Evolutionary conservation across 2,888 invertebrate species (phyloP).

Genomic region (Caenorhabditis sp.): DNA sequence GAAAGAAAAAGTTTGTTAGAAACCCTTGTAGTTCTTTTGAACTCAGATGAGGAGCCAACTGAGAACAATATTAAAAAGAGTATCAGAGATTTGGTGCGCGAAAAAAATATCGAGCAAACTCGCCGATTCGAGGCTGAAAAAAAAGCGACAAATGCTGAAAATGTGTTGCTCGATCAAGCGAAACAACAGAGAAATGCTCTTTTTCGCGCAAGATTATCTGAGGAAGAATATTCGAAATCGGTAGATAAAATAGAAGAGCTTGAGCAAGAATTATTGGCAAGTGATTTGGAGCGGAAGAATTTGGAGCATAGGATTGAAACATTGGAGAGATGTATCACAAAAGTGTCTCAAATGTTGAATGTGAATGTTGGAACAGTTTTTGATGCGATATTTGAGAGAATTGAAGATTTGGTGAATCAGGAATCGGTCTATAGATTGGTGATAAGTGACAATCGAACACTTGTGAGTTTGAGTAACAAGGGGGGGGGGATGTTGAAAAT

Average conservation of each 20-base stretch:
- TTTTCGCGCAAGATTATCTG: conserved; percentile 47
- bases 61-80: conserved; percentile 39
- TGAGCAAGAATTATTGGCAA: conserved; percentile 34
- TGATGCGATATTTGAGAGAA: conserved; percentile 29
- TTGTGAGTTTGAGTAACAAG: conserved; percentile 14
- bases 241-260: conserved; percentile 39
- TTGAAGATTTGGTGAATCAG: conserved; percentile 35
- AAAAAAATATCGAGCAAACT: conserved; percentile 34
- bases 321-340: conserved; percentile 24
- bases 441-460: conserved; percentile 28
- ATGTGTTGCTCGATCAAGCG: conserved; percentile 40
- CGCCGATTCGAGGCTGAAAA: conserved; percentile 36
- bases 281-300: conserved; percentile 37
- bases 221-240: conserved; percentile 35
- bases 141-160: conserved; percentile 33
- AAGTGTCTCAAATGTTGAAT: conserved; percentile 31
- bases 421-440: conserved; percentile 38
- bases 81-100: conserved; percentile 31
- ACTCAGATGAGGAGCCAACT: conserved; percentile 31
- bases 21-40: conserved; percentile 39
- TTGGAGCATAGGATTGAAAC: conserved; percentile 24
- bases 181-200: conserved; percentile 50
- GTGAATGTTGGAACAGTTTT: conserved; percentile 27
- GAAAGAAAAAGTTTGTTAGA: conserved; percentile 41
- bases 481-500: too few relatives aligned